A percentile compares a stretch with the other conserved stretches of the same genome.
Conservation (phyloP, 2,888 invertebrate species). For the Melangyna quadrimaculata region DNA sequence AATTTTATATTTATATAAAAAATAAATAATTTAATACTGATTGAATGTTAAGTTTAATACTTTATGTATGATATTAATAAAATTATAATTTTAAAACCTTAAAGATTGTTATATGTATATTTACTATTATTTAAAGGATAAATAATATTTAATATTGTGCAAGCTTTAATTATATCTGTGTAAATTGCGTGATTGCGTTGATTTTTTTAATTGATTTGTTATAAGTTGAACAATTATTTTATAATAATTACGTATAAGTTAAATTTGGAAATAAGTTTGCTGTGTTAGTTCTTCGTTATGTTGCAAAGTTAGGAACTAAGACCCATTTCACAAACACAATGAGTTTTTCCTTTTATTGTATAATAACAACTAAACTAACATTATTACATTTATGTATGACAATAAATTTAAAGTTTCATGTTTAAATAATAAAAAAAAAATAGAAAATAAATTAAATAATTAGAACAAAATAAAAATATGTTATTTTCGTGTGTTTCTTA, state of each 20-base stretch:
- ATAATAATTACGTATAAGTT: not conserved
- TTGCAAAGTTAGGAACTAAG: constrained; percentile 30
- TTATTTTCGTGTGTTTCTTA: not conserved
- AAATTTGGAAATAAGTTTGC: constrained; percentile 1
- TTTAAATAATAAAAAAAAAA: constrained; percentile 41
- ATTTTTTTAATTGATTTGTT: constrained; percentile 5
- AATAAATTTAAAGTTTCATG: constrained; percentile 62
- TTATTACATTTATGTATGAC: constrained; percentile 57
- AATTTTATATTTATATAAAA: constrained; percentile 35
- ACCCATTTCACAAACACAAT: not conserved
- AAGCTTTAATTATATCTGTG: constrained; percentile 41
- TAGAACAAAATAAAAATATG: not conserved
- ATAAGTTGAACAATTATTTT: not conserved
- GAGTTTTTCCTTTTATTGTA: constrained; percentile 27
- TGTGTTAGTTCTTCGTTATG: not conserved
- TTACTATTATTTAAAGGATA: constrained; percentile 10
- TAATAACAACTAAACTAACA: constrained; percentile 35
- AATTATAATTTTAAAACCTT: constrained; percentile 3
- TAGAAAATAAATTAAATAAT: constrained; percentile 4
- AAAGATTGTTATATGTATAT: constrained; percentile 6
- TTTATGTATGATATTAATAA: constrained; percentile 7
- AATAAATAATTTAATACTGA: constrained; percentile 30
- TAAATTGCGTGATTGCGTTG: constrained; percentile 37
- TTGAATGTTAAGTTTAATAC: not conserved
- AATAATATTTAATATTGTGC: constrained; percentile 22